Conservation (phyloP, 1,140 invertebrate genomes). For the Anoplophora glabripennis region DNA sequence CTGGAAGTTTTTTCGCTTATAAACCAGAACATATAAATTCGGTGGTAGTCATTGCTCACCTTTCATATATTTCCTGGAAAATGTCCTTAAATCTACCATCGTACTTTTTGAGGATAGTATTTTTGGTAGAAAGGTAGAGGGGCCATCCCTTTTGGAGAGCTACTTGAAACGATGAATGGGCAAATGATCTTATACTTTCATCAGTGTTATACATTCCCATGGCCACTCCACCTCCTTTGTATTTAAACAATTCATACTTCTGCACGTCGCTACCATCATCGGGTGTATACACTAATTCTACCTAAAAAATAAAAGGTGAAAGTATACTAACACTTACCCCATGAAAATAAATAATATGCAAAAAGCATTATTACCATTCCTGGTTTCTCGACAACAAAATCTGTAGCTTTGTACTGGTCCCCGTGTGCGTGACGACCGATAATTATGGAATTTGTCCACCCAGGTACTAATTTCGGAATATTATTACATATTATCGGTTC, state of each 20-base stretch:
- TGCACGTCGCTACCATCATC: slow-evolving; percentile 55
- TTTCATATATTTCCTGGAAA: slow-evolving; percentile 84
- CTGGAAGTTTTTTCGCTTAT: slow-evolving; percentile 49
- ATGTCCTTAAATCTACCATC: slow-evolving; percentile 93
- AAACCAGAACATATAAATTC: neutral
- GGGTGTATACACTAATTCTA: slow-evolving; percentile 67
- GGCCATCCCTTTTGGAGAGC: slow-evolving; percentile 81
- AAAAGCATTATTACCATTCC: slow-evolving; percentile 56
- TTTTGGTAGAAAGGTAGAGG: slow-evolving; percentile 86
- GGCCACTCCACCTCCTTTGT: slow-evolving; percentile 73
- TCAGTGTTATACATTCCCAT: slow-evolving; percentile 90
- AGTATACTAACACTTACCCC: neutral
- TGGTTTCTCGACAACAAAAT: slow-evolving; percentile 70
- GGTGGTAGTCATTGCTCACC: slow-evolving; percentile 50
- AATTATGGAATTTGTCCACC: slow-evolving; percentile 77
- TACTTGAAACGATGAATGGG: slow-evolving; percentile 81
- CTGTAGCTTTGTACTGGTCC: slow-evolving; percentile 88
- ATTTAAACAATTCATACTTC: slow-evolving; percentile 64
- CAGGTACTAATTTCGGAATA: slow-evolving; percentile 82
- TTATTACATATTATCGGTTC: slow-evolving; percentile 88
- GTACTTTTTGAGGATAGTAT: slow-evolving; percentile 87
- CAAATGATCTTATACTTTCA: slow-evolving; percentile 79
- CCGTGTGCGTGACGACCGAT: slow-evolving; percentile 89
- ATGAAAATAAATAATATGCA: neutral
- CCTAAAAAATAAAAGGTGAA: slow-evolving; percentile 47